Base-by-base conservation (phyloP, 1,140 invertebrate genomes). In the Homarus americanus region DNA sequence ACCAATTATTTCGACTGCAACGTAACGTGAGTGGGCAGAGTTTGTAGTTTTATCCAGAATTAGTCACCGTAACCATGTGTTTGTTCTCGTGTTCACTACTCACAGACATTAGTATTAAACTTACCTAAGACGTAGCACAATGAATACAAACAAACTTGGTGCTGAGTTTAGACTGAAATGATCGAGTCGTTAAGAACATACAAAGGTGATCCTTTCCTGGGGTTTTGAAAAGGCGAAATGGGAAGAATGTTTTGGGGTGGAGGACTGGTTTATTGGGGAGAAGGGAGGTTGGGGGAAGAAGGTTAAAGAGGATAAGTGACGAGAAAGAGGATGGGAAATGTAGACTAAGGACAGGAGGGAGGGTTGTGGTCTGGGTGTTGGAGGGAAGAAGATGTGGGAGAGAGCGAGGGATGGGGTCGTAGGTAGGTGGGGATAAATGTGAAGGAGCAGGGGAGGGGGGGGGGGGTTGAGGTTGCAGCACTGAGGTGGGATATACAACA, bases 51-150 rank as follows among this genome's bases (percentile, higher is more conserved):
- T n/a, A n/a, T n/a, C n/a, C n/a, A n/a, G n/a, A n/a, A n/a, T n/a
- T n/a, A n/a, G n/a, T n/a, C n/a, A n/a, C n/a, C n/a, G n/a, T n/a
- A n/a, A n/a, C n/a, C n/a, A n/a, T n/a, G n/a, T n/a, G n/a, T n/a
- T n/a, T n/a, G n/a, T 49, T 24, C 5, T 63, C 58, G 24, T 63
- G 58, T 63, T 24, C 58, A 1, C 58, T 63, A 63, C 24, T 2
- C 58, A 63, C 24, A 63, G 15, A 20, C 24, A 63, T 24, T n/a
- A 24, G 58, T 63, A 63, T 63, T 63, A 63, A 24, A 63, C 58
- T 63, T 63, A 63, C 58, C 58, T 63, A 63, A 63, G 58, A 63
- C 24, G 58, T 5, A 63, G 58, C 58, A 63, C 58, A 63, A 63
- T 63, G 58, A 63, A 63, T 63, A 63, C 24, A 24, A 63, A 63